Conservation (phyloP, 2,113 vertebrate genomes). For the Australoheros scitulus region DNA sequence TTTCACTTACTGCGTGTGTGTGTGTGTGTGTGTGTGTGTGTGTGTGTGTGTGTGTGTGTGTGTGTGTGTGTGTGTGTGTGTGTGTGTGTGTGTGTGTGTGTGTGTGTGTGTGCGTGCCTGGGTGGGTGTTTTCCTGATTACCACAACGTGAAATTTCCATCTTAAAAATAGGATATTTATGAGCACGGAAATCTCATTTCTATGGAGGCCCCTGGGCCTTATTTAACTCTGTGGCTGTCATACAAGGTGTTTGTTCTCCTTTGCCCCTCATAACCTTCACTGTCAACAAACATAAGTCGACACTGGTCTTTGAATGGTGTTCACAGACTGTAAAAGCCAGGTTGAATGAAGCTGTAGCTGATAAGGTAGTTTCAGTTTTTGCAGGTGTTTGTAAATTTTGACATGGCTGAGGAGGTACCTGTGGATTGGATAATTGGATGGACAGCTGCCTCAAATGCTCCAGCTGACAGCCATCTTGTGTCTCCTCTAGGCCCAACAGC, state of each 20-base stretch:
- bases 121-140: constrained; percentile 36
- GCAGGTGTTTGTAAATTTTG: neutral
- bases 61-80: too few relatives aligned
- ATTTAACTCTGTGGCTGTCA: constrained; percentile 50
- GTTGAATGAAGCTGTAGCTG: neutral
- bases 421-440: too few relatives aligned
- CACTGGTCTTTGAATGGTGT: neutral
- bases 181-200: constrained; percentile 66
- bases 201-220: constrained; percentile 55
- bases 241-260: constrained; percentile 58
- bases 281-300: constrained; percentile 56
- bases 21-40: too few relatives aligned
- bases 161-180: constrained; percentile 72
- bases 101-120: neutral
- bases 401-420: too few relatives aligned
- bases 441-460: too few relatives aligned
- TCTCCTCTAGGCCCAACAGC: too few relatives aligned
- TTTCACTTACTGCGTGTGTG: too few relatives aligned
- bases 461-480: too few relatives aligned
- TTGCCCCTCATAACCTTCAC: constrained; percentile 48
- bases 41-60: too few relatives aligned
- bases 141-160: constrained; percentile 64
- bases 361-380: neutral
- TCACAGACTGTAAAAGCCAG: constrained; percentile 1
- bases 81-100: neutral